phyloP scores from a whole-genome alignment of 2,113 vertebrate species.

The Cyrtonyx montezumae region DNA sequence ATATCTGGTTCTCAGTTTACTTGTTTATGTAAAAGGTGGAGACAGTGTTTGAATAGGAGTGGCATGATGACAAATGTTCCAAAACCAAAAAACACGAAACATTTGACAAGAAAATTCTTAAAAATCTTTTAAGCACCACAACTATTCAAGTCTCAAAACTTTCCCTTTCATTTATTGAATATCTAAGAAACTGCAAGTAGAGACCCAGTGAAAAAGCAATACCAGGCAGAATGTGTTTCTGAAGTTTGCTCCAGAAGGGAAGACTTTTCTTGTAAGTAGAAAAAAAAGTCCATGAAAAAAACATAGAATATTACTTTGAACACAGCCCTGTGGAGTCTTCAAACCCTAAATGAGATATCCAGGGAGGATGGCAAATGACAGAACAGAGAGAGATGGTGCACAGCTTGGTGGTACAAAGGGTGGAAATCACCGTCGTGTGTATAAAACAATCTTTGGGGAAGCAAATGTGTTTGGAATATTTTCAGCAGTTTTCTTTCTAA shows the following conservation, averaged over 20 bases:
- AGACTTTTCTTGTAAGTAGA: not conserved
- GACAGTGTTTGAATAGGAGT: not conserved
- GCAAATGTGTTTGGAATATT: not conserved
- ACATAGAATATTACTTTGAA: not conserved
- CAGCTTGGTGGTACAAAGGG: not conserved
- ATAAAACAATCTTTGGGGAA: slow-evolving; percentile 28
- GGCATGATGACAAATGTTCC: not conserved
- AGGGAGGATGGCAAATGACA: not conserved
- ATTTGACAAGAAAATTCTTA: not conserved
- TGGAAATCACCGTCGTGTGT: not conserved
- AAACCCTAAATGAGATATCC: slow-evolving; percentile 18
- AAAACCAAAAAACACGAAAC: not conserved
- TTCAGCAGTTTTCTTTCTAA: slow-evolving; percentile 45
- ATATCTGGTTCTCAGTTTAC: not conserved
- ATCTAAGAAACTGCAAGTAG: not conserved
- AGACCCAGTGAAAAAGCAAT: not conserved
- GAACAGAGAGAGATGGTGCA: not conserved
- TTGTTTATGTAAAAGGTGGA: not conserved
- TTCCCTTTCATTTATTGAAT: not conserved
- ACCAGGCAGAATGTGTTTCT: not conserved
- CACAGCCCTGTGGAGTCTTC: not conserved
- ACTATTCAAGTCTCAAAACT: not conserved
- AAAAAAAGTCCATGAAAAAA: not conserved
- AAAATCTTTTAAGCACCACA: not conserved
- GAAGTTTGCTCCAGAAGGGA: not conserved